Evolutionary conservation across 2,797 vertebrate species (phyloP), one percentile per base, ranked within the genome.

Genomic region (Eutrigla gurnardus): DNA sequence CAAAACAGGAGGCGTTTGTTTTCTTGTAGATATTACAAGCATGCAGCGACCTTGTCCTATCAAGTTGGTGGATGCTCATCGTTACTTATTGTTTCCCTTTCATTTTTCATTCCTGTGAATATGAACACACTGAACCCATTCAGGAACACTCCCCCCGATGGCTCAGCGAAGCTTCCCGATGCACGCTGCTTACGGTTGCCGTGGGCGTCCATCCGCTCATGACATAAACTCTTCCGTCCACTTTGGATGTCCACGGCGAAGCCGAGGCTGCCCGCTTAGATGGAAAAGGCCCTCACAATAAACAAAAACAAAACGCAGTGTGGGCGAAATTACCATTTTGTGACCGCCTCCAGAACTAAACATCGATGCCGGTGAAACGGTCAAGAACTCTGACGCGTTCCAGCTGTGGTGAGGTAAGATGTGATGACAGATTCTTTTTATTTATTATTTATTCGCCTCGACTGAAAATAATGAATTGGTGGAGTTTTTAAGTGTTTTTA

Each of bases 231-330:
- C 69, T 75, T 73, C 62, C 57, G 49, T 74, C 78, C 65, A 74
- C 76, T 61, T 73, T 32, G 60, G 52, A 83, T 70, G 62, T 69
- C 71, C 71, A 67, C 55, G 35, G 40, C 62, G 39, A 32, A 32
- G 75, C 49, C 43, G 84, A 86, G 79, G 68, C 75, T 62, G 75
- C 71, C 79, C 61, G 82, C 77, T 77, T 80, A 86, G 57, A 66
- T 68, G 71, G 71, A 87, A 25, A 87, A 77, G 45, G 18, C 43
- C 50, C 42, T 2, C 42, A 65, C 35, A 42, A 25, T 85, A 89
- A 90, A 89, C 76, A 86, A 81, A 87, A 90, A 87, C 74, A 89
- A 84, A 61, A 33, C 3, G 17, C n/a, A 14, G 80, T 6, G 64
- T 89, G 82, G 81, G 79, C 46, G 78, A 80, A 82, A 75, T 84